Evolutionary conservation across 1,140 invertebrate genomes (phyloP).

Genomic region (Diuraphis noxia): DNA sequence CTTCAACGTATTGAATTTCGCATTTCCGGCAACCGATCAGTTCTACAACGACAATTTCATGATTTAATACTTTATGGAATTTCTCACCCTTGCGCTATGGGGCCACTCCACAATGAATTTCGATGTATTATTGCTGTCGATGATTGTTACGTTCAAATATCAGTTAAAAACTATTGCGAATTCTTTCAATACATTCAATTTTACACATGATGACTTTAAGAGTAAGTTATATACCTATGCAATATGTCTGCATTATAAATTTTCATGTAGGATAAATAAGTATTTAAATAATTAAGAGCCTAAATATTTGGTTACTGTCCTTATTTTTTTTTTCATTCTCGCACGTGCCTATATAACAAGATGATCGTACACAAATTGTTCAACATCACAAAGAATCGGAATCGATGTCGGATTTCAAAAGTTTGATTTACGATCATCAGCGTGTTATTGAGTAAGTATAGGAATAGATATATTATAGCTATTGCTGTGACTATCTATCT

Average conservation of each 20-base stretch:
- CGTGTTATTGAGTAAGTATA: neutral
- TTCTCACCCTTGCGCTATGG: neutral
- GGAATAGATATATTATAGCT: too few species aligned
- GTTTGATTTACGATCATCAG: neutral
- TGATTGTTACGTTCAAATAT: neutral
- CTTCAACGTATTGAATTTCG: neutral
- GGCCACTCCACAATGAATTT: neutral
- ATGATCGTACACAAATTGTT: neutral
- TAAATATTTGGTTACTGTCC: neutral
- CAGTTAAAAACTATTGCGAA: neutral
- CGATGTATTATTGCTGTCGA: neutral
- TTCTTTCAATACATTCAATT: neutral
- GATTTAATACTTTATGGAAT: neutral
- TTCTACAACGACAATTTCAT: neutral
- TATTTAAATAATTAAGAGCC: neutral
- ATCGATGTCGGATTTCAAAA: neutral
- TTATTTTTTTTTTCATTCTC: neutral
- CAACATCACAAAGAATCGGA: neutral
- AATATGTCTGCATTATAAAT: neutral
- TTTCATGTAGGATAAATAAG: neutral
- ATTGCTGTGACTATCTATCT: too few species aligned
- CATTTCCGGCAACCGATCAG: neutral
- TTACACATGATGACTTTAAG: neutral
- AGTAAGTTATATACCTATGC: neutral
- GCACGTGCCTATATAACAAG: neutral